phyloP scores from a whole-genome alignment of 1,140 invertebrate species.

The Gonatopus flavifemur region DNA sequence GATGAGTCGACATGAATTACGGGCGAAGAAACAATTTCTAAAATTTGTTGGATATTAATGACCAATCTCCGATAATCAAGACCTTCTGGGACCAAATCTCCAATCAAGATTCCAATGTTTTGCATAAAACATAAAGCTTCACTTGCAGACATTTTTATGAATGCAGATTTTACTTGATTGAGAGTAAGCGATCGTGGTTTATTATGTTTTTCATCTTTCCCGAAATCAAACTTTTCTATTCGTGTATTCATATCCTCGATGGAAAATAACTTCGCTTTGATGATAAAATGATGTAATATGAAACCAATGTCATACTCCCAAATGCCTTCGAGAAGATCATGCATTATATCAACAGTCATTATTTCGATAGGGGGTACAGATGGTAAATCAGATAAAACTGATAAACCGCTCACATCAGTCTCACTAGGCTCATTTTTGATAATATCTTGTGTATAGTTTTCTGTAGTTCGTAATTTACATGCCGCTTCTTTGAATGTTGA shows the following conservation, averaged over 20 bases:
- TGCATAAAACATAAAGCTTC: background rate
- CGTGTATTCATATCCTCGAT: conserved; percentile 2
- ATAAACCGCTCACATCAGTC: conserved; percentile 17
- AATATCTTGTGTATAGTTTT: conserved; percentile 11
- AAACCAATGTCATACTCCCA: conserved; percentile 7
- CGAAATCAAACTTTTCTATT: conserved; percentile 8
- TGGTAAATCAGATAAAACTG: conserved; percentile 13
- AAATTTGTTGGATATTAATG: background rate
- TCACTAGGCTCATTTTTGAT: conserved; percentile 1
- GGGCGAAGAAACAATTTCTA: background rate
- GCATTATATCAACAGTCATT: conserved; percentile 15
- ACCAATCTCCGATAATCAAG: background rate
- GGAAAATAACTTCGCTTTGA: conserved; percentile 5
- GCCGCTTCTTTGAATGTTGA: conserved; percentile 5
- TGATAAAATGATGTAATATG: conserved; percentile 8
- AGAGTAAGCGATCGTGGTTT: background rate
- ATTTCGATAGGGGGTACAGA: conserved; percentile 6
- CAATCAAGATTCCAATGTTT: background rate
- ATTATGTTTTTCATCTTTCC: background rate
- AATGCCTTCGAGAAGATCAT: no score
- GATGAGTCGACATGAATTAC: background rate
- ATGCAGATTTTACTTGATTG: background rate
- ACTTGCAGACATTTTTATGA: conserved; percentile 2
- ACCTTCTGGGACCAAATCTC: background rate
- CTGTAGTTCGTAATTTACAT: conserved; percentile 5